Base-by-base conservation (phyloP, 1,140 invertebrate species). In the Neodiprion virginianus region DNA sequence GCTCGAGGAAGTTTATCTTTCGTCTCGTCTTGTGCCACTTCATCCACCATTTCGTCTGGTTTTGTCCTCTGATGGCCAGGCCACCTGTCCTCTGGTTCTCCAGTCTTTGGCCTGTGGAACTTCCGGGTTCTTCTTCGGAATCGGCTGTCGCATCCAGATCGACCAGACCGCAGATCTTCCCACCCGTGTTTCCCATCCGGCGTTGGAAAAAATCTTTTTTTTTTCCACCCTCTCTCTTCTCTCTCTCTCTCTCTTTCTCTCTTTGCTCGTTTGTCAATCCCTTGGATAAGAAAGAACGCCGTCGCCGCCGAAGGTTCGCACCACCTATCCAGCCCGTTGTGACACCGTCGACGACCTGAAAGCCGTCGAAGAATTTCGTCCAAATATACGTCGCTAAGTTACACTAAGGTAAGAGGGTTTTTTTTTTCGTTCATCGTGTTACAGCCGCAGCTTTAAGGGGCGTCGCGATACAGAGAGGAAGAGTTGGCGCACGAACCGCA, bases 391-490 rank as follows among this genome's bases (percentile, higher is more conserved):
- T 78, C 17, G 17, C 17, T 21, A 21, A 21, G 17, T 21, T 21
- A 21, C 17, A 21, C 17, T 21, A 53, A 53, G 50, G 50, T 53
- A 53, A 53, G 50, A 53, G n/a, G 17, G 17, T 21, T 21, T 21
- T 0, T 17, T 17, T 71, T 77, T 75, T 53, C 80, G 79, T 77
- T 79, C 78, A 84, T 79, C 83, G 53, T 88, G 84, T 89, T 88
- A 73, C 85, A 89, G 88, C 91, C 84, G 93, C 92, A 77, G 92
- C 92, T 79, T 89, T 88, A 53, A 80, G 87, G 84, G 93, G 93
- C 76, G 93, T 93, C 76, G 93, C 92, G 28, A 92, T 94, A 78
- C 93, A 93, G 79, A 89, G 93, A 71, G 92, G 92, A 74, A 83
- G 92, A 79, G 91, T 92, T 50, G 91, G 87, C 79, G 83, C 87